Evolutionary conservation across 2,113 vertebrate genomes (phyloP).

Genomic region (Clarias gariepinus): DNA sequence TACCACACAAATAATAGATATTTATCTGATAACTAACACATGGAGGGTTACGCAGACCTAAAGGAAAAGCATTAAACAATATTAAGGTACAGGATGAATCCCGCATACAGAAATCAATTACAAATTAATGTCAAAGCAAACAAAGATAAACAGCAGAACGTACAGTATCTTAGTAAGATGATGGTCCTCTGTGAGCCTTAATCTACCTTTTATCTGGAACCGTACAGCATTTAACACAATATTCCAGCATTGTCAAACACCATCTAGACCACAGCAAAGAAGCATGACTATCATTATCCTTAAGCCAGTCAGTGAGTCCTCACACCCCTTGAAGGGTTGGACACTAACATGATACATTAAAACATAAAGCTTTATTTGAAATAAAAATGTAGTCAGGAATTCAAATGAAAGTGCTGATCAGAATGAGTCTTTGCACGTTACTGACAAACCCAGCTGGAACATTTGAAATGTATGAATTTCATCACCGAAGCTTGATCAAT

Average conservation of each 20-base stretch:
- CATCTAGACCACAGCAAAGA: background rate
- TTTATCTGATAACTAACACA: background rate
- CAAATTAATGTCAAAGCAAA: background rate
- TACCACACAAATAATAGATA: background rate
- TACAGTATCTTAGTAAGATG: background rate
- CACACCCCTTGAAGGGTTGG: background rate
- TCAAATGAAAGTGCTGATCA: background rate
- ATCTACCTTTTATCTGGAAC: background rate
- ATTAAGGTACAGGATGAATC: background rate
- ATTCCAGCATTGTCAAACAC: background rate
- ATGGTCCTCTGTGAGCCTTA: background rate
- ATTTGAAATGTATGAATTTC: slow-evolving; percentile 3
- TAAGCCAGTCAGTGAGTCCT: background rate
- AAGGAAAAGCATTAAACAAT: background rate
- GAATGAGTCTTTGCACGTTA: background rate
- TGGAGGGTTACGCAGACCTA: background rate
- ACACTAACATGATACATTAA: background rate
- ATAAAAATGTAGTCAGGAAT: background rate
- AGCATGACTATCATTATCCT: background rate
- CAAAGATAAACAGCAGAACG: background rate
- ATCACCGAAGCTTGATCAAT: background rate
- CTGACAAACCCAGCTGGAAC: background rate
- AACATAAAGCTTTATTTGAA: background rate
- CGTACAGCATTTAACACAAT: background rate
- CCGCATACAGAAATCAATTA: background rate